Percentiles rank a stretch among this genome's conserved stretches.
These are phyloP conservation scores for Microctonus brassicae DNA, from an alignment of 2,888 invertebrate genomes.

Conservation along the genomic window DNA sequence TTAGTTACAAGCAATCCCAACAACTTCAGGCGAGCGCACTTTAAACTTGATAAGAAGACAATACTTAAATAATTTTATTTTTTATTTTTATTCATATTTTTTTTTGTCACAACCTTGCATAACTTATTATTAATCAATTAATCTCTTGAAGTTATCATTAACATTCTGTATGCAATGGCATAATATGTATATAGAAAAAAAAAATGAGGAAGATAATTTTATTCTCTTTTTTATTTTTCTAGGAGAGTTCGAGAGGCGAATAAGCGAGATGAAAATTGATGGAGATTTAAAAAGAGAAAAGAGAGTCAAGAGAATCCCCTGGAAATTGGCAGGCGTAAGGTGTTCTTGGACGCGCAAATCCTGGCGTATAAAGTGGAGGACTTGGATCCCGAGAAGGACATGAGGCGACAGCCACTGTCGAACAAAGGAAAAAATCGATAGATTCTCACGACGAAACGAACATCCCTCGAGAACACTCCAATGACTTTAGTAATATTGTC, in stretches of 20 bases:
- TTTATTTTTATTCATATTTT: neutral
- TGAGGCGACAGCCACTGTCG: slow-evolving; percentile 49
- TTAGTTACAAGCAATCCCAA: neutral
- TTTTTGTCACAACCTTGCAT: neutral
- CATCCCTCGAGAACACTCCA: slow-evolving; percentile 43
- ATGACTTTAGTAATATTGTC: slow-evolving; percentile 35
- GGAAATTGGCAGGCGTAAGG: slow-evolving; percentile 20
- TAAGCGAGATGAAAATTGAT: slow-evolving; percentile 17
- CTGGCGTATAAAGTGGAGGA: slow-evolving; percentile 14
- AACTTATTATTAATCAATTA: neutral
- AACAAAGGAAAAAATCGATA: slow-evolving; percentile 51
- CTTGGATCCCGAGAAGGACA: slow-evolving; percentile 51
- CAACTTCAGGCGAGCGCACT: neutral
- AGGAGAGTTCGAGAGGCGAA: neutral
- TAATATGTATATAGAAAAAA: too few species aligned
- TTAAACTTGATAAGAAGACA: neutral
- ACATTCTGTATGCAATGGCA: too few species aligned
- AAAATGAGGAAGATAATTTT: neutral
- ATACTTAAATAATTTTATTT: neutral
- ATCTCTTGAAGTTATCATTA: neutral
- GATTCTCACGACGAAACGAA: slow-evolving; percentile 50
- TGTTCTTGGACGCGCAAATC: slow-evolving; percentile 14
- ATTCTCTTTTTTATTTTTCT: neutral
- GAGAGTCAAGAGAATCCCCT: slow-evolving; percentile 8
- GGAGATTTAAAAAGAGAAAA: slow-evolving; percentile 19